Evolutionary conservation across 1,140 invertebrate genomes (phyloP).

Genomic region (Zelostemma sp.): DNA sequence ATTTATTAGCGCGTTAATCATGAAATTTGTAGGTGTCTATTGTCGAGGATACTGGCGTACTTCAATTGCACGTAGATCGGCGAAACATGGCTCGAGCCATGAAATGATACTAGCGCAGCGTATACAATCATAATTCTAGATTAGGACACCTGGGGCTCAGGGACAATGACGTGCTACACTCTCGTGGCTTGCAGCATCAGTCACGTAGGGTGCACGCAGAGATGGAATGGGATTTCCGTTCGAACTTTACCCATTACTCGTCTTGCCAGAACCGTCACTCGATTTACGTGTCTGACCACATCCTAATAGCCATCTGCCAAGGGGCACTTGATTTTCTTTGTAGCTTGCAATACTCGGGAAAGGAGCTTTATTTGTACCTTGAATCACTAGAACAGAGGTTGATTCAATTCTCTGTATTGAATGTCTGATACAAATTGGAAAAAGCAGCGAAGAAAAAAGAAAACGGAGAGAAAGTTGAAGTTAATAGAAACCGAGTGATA

Average conservation of each 20-base stretch:
- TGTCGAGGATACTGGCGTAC: conserved; percentile 34
- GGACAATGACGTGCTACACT: conserved; percentile 44
- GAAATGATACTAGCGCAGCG: conserved; percentile 41
- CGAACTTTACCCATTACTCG: conserved; percentile 48
- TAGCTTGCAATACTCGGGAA: conserved; percentile 18
- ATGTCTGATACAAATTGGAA: no score
- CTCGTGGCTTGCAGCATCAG: conserved; percentile 46
- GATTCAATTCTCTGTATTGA: no score
- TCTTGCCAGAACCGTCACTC: conserved; percentile 42
- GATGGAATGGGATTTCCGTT: conserved; percentile 42
- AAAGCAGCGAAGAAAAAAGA: no score
- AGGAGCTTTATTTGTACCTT: conserved; percentile 21
- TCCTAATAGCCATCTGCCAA: conserved; percentile 42
- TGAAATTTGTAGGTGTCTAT: conserved; percentile 27
- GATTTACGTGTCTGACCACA: conserved; percentile 44
- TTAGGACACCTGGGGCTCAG: conserved; percentile 47
- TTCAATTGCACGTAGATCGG: conserved; percentile 38
- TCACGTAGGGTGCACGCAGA: conserved; percentile 44
- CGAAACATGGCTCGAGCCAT: conserved; percentile 33
- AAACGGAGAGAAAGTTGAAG: no score
- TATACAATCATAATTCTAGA: conserved; percentile 50
- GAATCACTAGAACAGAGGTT: conserved; percentile 20
- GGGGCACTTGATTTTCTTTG: conserved; percentile 21
- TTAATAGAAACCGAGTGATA: no score
- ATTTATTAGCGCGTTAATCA: conserved; percentile 17